Evolutionary conservation across 2,113 vertebrate species (phyloP).

Genomic region (Ctenomys sociabilis): DNA sequence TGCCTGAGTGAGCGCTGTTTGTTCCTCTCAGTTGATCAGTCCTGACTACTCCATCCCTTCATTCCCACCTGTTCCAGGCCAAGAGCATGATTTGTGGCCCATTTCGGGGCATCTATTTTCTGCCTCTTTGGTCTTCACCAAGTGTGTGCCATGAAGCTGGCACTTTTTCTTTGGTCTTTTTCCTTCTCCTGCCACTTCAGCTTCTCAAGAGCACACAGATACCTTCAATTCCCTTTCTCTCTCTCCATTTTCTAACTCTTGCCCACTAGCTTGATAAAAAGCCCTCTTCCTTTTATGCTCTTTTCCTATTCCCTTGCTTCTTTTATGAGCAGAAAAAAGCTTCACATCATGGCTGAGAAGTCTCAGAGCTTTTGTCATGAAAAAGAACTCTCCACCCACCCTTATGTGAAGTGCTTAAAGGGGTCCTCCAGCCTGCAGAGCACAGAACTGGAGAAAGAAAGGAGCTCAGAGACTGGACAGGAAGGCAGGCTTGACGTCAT

Average conservation of each 20-base stretch:
- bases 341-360: background rate
- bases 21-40: background rate
- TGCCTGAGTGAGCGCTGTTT: background rate
- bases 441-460: background rate
- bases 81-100: background rate
- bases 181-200: background rate
- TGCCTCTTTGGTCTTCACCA: background rate
- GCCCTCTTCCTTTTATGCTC: background rate
- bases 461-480: background rate
- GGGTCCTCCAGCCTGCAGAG: background rate
- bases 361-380: slow-evolving; percentile 33
- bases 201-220: background rate
- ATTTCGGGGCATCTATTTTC: background rate
- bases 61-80: background rate
- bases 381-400: background rate
- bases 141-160: background rate
- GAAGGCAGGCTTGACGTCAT: background rate
- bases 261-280: background rate
- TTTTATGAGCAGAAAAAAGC: background rate
- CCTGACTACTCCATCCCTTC: background rate
- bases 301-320: background rate
- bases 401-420: background rate
- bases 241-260: background rate
- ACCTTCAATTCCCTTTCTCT: background rate
- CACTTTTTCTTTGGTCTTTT: background rate